These are phyloP conservation scores for Ophthalmolycus amberensis DNA, from an alignment of 2,113 vertebrate species.

Conservation along the genomic window DNA sequence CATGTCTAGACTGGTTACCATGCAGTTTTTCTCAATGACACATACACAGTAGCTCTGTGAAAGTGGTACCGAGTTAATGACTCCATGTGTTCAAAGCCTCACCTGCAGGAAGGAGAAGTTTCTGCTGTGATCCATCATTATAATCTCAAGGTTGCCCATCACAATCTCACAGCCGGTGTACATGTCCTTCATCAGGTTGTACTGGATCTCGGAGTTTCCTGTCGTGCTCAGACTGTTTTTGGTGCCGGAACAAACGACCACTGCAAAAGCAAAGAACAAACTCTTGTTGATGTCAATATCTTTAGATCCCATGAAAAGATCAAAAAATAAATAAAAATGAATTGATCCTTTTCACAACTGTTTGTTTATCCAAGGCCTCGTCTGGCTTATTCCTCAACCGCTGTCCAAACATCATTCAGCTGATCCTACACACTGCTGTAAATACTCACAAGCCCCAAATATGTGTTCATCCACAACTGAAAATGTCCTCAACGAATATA, in stretches of 20 bases:
- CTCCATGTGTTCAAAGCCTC: constrained; percentile 11
- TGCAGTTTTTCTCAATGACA: constrained; percentile 20
- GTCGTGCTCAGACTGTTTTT: constrained; percentile 89
- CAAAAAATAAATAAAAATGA: background rate
- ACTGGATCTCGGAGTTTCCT: constrained; percentile 82
- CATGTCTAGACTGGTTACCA: constrained; percentile 23
- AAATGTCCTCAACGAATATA: background rate
- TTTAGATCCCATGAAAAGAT: background rate
- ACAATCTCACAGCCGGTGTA: constrained; percentile 92
- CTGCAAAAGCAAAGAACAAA: constrained; percentile 50
- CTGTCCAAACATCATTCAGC: background rate
- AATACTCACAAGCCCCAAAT: background rate
- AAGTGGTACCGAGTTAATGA: background rate
- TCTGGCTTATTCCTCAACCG: background rate
- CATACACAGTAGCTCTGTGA: background rate
- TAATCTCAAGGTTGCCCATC: constrained; percentile 95
- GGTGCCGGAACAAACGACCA: constrained; percentile 87
- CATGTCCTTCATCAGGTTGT: constrained; percentile 85
- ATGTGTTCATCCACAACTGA: background rate
- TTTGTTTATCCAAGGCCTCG: background rate
- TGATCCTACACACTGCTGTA: background rate
- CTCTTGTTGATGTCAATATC: background rate
- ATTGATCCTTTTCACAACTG: background rate
- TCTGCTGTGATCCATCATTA: constrained; percentile 86
- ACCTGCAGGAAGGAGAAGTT: constrained; percentile 92